Base-by-base conservation (phyloP, 2,797 vertebrate species). In the Cossypha polioptera region DNA sequence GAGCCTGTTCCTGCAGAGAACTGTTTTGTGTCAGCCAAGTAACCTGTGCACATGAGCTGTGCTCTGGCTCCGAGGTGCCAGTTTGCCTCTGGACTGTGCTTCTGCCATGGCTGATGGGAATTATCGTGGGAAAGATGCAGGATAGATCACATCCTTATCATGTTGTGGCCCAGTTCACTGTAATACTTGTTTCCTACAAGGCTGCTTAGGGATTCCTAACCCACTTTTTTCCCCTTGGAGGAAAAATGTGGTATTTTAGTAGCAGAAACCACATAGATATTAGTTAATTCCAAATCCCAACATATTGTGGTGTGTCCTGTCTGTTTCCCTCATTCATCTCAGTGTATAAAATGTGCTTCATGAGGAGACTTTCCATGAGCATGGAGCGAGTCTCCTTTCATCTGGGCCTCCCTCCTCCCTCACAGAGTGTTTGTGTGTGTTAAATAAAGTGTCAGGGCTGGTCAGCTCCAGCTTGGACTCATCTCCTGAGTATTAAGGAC, bases 341-440 rank as follows among this genome's bases (percentile, higher is more conserved):
- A 12, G 40, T 45, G 31, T 62, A 40, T 47, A 65, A 89, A 82
- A 78, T 2, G 3, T 57, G 33, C 11, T 92, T 5, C 26, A 11
- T 1, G 7, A 65, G 40, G 47, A 85, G 35, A 25, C 19, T 42
- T 47, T 55, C 35, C 57, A 17, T 10, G 7, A 53, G 35, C 14
- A 24, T 0, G 1, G 9, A 54, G 40, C 48, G 26, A 65, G n/a
- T 65, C 13, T 35, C 21, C 33, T 57, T 87, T 75, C 59, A 54
- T 73, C 69, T 76, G 25, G 7, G 4, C 59, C 28, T 79, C 54
- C 35, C 25, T 78, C 16, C 3, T 42, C 28, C 68, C 55, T 74
- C 18, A 3, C 0, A 0, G 17, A 69, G 1, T 65, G 67, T 69
- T 73, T 3, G 1, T 88, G 57, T 3, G 2, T 14, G n/a, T 71